Base-by-base conservation (phyloP, 2,888 invertebrate genomes). In the Coecobrya sp. region DNA sequence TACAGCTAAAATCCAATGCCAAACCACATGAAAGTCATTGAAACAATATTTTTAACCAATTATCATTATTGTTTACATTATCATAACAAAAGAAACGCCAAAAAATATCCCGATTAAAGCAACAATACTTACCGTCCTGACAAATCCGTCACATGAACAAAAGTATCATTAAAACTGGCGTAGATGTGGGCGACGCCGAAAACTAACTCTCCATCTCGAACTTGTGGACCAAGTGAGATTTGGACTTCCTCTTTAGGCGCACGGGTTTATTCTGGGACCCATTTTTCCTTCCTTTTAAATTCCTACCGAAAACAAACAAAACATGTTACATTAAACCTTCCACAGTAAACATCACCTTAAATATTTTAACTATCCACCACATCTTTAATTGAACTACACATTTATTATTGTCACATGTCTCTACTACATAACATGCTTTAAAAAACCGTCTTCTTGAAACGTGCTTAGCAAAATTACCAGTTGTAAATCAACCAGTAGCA, bases 151-250 rank as follows among this genome's bases (percentile, higher is more conserved):
- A 99, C 99, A 96, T 99, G 99, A 79, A 99, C 99, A 96, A 99
- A 99, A 86, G 99, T 99, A 96, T 99, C 99, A 96, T 99, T 99
- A 97, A 99, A 99, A 95, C 99, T 99, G 95, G 99, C 99, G 96
- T 98, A 99, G 95, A 99, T 99, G 96, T 99, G 99, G 93, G 99
- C 99, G 25, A 99, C 99, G 92, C 99, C 99, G 96, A 99, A 99
- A 92, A 99, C 99, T 95, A 98, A 98, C 96, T 99, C 99, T 94
- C 99, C 99, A 96, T 99, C 99, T 95, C 98, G 97, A 81, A 99
- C 99, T 96, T 99, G 99, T 86, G 99, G 99, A 94, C 99, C 99
- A 93, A 99, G 97, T 49, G 98, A 98, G 86, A 99, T 98, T 96
- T 99, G 99, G 94, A 99, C 99, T 96, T 99, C 99, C 96, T 99